These are phyloP conservation scores for Scaptodrosophila lebanonensis DNA, from an alignment of 1,140 invertebrate species.

Conservation along the genomic window DNA sequence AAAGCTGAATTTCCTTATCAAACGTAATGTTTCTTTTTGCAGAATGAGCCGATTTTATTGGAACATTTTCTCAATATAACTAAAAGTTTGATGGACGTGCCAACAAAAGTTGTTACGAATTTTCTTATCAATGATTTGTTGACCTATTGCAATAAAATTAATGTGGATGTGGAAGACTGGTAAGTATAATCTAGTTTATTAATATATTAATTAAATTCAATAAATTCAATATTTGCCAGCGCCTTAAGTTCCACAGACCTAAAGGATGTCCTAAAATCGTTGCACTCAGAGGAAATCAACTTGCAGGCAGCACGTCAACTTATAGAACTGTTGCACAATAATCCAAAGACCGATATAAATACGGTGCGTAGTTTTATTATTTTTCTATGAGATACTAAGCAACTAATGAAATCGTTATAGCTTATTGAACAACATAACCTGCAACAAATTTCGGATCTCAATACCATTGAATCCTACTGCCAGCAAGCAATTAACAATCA, in stretches of 20 bases:
- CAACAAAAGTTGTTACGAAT: slow-evolving; percentile 81
- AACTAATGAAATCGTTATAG: slow-evolving; percentile 54
- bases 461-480: slow-evolving; percentile 81
- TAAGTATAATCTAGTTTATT: slow-evolving; percentile 5
- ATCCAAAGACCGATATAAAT: slow-evolving; percentile 77
- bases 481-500: slow-evolving; percentile 81
- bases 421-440: slow-evolving; percentile 82
- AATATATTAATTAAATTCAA: background rate
- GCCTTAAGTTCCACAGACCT: slow-evolving; percentile 78
- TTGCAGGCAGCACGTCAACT: slow-evolving; percentile 77
- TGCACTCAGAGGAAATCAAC: slow-evolving; percentile 81
- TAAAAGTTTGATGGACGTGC: slow-evolving; percentile 77
- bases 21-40: slow-evolving; percentile 63
- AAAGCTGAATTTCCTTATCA: background rate
- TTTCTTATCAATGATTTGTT: slow-evolving; percentile 83
- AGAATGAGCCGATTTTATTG: slow-evolving; percentile 83
- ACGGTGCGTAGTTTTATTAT: slow-evolving; percentile 37
- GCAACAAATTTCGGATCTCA: slow-evolving; percentile 81
- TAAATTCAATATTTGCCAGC: slow-evolving; percentile 15
- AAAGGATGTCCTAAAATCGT: slow-evolving; percentile 80
- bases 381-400: background rate
- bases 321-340: slow-evolving; percentile 71
- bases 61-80: slow-evolving; percentile 81
- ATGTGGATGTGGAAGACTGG: slow-evolving; percentile 80
- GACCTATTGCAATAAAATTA: slow-evolving; percentile 81